These are phyloP conservation scores for Abrostola tripartita DNA, from an alignment of 2,888 invertebrate genomes.

Conservation along the genomic window DNA sequence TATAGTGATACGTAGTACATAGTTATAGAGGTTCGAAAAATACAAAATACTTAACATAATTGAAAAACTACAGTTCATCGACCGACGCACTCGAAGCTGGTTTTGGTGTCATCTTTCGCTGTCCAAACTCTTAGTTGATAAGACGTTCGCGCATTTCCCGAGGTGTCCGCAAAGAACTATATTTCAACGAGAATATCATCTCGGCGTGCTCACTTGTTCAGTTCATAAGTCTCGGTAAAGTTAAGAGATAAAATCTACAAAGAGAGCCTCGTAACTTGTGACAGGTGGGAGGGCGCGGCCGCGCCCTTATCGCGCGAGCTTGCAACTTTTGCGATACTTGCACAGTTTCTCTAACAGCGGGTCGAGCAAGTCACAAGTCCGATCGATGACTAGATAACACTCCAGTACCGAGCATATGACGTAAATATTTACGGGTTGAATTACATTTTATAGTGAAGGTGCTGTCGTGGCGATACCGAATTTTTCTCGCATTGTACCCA, in stretches of 20 bases:
- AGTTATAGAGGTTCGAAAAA: neutral
- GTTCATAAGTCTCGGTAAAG: conserved; percentile 72
- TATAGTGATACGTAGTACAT: neutral
- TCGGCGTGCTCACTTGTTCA: conserved; percentile 63
- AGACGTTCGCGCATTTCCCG: conserved; percentile 58
- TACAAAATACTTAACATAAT: neutral
- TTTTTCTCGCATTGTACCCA: conserved; percentile 26
- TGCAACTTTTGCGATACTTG: conserved; percentile 58
- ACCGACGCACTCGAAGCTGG: conserved; percentile 17
- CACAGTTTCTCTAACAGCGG: conserved; percentile 43
- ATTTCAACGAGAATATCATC: conserved; percentile 62
- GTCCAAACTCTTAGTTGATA: conserved; percentile 58
- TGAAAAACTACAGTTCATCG: conserved; percentile 14
- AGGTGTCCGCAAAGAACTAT: conserved; percentile 59
- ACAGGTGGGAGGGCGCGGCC: conserved; percentile 66
- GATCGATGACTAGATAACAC: conserved; percentile 54
- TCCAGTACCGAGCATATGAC: conserved; percentile 1
- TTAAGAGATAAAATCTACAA: conserved; percentile 77
- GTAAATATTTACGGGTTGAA: neutral
- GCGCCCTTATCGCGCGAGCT: conserved; percentile 69
- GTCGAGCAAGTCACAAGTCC: conserved; percentile 48
- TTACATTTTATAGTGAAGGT: neutral
- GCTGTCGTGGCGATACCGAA: conserved; percentile 8
- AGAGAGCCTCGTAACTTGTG: conserved; percentile 63
- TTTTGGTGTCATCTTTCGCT: conserved; percentile 42